These are phyloP conservation scores for Hirtodrosophila histrioides DNA, from an alignment of 2,888 invertebrate species.

Conservation along the genomic window DNA sequence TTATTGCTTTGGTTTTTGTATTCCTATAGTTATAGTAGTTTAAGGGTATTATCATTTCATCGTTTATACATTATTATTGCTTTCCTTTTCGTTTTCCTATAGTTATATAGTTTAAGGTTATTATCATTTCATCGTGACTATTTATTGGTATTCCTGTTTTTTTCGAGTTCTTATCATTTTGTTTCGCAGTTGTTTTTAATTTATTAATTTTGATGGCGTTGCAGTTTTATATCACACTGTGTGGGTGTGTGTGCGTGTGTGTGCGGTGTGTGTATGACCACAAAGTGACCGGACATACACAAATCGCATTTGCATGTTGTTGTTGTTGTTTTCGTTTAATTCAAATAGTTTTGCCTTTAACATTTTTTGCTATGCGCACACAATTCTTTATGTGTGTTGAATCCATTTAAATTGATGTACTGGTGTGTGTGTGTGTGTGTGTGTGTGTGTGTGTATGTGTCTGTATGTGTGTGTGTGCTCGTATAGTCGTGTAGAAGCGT, in stretches of 20 bases:
- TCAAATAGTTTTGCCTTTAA: slow-evolving; percentile 34
- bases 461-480: slow-evolving; percentile 17
- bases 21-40: no score
- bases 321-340: slow-evolving; percentile 29
- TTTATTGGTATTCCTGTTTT: not conserved
- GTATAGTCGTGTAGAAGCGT: slow-evolving; percentile 32
- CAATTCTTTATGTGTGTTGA: slow-evolving; percentile 7
- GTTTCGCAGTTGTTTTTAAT: slow-evolving; percentile 7
- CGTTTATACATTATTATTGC: no score
- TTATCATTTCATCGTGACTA: not conserved
- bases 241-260: slow-evolving; percentile 1
- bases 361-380: slow-evolving; percentile 15
- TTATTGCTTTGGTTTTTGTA: no score
- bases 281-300: slow-evolving; percentile 23
- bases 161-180: not conserved
- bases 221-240: slow-evolving; percentile 21
- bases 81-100: no score
- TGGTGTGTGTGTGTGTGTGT: slow-evolving; percentile 14
- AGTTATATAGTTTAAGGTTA: no score
- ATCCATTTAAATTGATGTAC: slow-evolving; percentile 35
- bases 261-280: not conserved
- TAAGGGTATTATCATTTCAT: no score
- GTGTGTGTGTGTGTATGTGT: slow-evolving; percentile 12
- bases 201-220: slow-evolving; percentile 40
- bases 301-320: slow-evolving; percentile 27